A percentile compares a stretch with the other conserved stretches of the same genome.
Conservation (phyloP, 2,797 vertebrate species). For the Pogonophryne albipinna region DNA sequence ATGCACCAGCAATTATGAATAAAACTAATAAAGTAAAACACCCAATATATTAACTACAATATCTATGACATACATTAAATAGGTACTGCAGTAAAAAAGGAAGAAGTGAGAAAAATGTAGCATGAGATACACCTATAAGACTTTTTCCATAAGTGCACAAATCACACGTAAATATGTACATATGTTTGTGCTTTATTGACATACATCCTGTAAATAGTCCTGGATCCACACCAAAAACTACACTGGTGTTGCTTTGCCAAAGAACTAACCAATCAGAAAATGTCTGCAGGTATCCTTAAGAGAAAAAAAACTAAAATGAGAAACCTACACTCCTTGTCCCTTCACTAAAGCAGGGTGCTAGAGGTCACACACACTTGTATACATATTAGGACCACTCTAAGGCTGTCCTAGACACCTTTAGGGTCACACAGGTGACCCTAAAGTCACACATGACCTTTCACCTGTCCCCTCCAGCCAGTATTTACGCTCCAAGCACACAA, state of each 20-base stretch:
- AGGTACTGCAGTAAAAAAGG: not conserved
- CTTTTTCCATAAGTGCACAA: not conserved
- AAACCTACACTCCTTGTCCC: not conserved
- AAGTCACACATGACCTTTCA: constrained; percentile 44
- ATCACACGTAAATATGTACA: not conserved
- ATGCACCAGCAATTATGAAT: not conserved
- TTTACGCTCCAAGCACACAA: constrained; percentile 66
- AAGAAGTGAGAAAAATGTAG: not conserved
- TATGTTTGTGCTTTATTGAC: constrained; percentile 1
- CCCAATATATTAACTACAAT: not conserved
- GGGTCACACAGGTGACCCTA: constrained; percentile 39
- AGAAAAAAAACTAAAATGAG: not conserved
- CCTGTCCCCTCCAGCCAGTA: constrained; percentile 38
- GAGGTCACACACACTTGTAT: constrained; percentile 10
- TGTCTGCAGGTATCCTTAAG: too few relatives aligned
- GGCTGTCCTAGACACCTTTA: constrained; percentile 23
- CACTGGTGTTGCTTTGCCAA: not conserved
- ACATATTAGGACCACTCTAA: constrained; percentile 21
- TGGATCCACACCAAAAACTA: not conserved
- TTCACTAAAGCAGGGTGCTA: not conserved
- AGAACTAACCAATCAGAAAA: not conserved
- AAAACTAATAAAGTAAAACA: not conserved
- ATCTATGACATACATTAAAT: not conserved
- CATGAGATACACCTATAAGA: not conserved
- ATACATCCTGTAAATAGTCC: not conserved